These are phyloP conservation scores for Eudemis profundana DNA, from an alignment of 2,888 invertebrate species.

Conservation along the genomic window DNA sequence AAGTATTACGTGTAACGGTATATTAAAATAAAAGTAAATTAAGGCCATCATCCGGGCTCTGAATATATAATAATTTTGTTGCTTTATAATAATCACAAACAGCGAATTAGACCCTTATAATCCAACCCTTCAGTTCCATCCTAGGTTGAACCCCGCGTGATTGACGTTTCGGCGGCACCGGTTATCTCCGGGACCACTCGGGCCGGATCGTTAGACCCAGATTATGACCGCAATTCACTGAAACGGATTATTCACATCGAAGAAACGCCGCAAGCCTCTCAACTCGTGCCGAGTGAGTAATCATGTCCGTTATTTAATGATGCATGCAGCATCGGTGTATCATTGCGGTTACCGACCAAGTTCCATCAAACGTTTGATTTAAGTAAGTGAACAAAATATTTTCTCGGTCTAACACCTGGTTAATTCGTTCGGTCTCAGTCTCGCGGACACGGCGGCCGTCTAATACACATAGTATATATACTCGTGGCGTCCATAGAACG, in stretches of 20 bases:
- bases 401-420: no score
- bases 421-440: no score
- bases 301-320: slow-evolving; percentile 42
- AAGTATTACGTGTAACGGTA: slow-evolving; percentile 64
- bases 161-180: slow-evolving; percentile 72
- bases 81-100: slow-evolving; percentile 55
- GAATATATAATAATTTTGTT: slow-evolving; percentile 77
- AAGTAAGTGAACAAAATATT: no score
- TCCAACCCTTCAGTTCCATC: slow-evolving; percentile 79
- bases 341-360: not conserved
- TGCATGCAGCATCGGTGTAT: slow-evolving; percentile 18
- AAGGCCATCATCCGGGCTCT: slow-evolving; percentile 67
- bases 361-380: not conserved
- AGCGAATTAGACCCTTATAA: slow-evolving; percentile 80
- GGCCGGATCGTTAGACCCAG: slow-evolving; percentile 58
- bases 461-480: no score
- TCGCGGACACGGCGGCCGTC: no score
- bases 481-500: no score
- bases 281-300: slow-evolving; percentile 31
- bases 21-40: slow-evolving; percentile 72
- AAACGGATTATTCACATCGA: slow-evolving; percentile 47
- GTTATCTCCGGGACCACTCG: slow-evolving; percentile 65
- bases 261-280: slow-evolving; percentile 42
- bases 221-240: slow-evolving; percentile 63
- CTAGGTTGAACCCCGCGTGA: slow-evolving; percentile 72